Evolutionary conservation across 2,113 vertebrate genomes (phyloP), one percentile per base, ranked within the genome.

Genomic region (Henicopernis longicauda): DNA sequence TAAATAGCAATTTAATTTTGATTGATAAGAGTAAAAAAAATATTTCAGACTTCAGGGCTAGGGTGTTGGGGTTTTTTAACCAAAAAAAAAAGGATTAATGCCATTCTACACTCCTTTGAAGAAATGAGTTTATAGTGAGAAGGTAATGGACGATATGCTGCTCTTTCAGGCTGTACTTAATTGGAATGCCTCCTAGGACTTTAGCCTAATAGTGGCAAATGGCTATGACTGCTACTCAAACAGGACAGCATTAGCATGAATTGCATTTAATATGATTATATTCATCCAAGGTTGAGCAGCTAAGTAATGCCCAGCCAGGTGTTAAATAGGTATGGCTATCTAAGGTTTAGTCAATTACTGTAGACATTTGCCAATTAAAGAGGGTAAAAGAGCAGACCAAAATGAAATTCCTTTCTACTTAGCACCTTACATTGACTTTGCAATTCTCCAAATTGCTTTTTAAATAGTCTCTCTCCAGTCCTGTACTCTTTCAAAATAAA

Each of bases 301-400:
- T 92, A 97, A 97, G 81, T 96, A 87, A 62, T 95, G 94, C 89
- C 91, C 96, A 97, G 79, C 91, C 95, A 93, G 79, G 82, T 96
- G 96, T 97, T 96, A 97, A 97, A 97, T 96, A 90, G 67, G 63
- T 92, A 77, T 54, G 77, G 54, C 80, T 93, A 61, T 87, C 85
- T 82, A 77, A 89, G 79, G 52, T 88, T 77, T 81, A 67, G 94
- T 72, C 92, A 91, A 94, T 89, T 94, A 90, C 77, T 92, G 58
- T 54, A 93, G 76, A 62, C 69, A 62, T 96, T 97, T 79, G 62
- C 59, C 74, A 85, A 94, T 93, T 96, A 93, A 90, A 70, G 69
- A 83, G 62, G 73, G 73, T 65, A 91, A 94, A 96, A 69, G 82
- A 74, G 87, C 89, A 96, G 96, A 90, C 83, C 86, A 89, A 92